These are phyloP conservation scores for rat (Rattus norvegicus) DNA, from an alignment of 2,113 vertebrate genomes.

Conservation along the genomic window GRCr8 NC_086028.1:88905501-88906000, in stretches of 20 bases:
- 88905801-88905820: too few relatives aligned
- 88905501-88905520: not conserved
- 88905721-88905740: not conserved
- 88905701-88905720: not conserved
- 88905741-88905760: not conserved
- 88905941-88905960: not conserved
- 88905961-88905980: not conserved
- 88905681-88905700: not conserved
- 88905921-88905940: not conserved
- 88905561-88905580: not conserved
- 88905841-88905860: not conserved
- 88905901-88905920: not conserved
- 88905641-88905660: not conserved
- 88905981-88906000: not conserved
- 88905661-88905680: not conserved
- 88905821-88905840: not conserved
- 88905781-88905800: not conserved
- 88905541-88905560: not conserved
- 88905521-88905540: not conserved
- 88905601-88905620: not conserved
- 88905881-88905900: not conserved
- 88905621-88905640: not conserved
- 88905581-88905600: not conserved
- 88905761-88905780: not conserved
- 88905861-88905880: not conserved